Evolutionary conservation across 2,113 vertebrate species (phyloP), one percentile per base, ranked within the genome.

Genomic region (Tupaia tana): DNA sequence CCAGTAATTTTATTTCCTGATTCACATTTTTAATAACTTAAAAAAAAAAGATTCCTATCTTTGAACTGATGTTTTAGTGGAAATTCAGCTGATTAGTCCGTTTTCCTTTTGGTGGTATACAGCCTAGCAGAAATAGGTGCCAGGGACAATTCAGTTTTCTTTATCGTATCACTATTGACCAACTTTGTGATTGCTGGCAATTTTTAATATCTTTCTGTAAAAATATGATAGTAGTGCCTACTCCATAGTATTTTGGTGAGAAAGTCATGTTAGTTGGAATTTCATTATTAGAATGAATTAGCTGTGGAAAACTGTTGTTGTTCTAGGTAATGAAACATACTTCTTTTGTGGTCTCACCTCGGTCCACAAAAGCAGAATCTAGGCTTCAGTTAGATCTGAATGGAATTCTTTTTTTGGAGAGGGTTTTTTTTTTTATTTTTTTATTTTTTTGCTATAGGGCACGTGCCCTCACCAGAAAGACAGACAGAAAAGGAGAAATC

Each of bases 161-260:
- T 83, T 84, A 89, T 11, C 75, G 27, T 25, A 73, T 66, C 52
- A 80, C 24, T 43, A 31, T 63, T 94, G 82, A 93, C 43, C 15
- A 92, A 20, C n/a, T 52, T 86, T 93, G 56, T 90, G 75, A 75
- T 18, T 18, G 63, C 43, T 70, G 52, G 54, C 64, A 89, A 22
- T 77, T 93, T 96, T 86, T n/a, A 95, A 58, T 93, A 43, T 82
- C 25, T 94, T 93, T 70, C 56, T 86, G 29, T 92, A n/a, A 81
- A 91, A 90, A 95, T 78, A 20, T 69, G 54, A 6, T 84, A 64
- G 7, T 85, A 78, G 27, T 95, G 22, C 56, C 31, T 95, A 93
- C 24, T 63, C 25, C 22, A 24, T 89, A 29, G 22, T 64, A 29
- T 77, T 67, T 94, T 88, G 77, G 18, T 9, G 24, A 90, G 71